phyloP scores from a whole-genome alignment of 2,113 vertebrate genomes.

The Myotis brandtii region DNA sequence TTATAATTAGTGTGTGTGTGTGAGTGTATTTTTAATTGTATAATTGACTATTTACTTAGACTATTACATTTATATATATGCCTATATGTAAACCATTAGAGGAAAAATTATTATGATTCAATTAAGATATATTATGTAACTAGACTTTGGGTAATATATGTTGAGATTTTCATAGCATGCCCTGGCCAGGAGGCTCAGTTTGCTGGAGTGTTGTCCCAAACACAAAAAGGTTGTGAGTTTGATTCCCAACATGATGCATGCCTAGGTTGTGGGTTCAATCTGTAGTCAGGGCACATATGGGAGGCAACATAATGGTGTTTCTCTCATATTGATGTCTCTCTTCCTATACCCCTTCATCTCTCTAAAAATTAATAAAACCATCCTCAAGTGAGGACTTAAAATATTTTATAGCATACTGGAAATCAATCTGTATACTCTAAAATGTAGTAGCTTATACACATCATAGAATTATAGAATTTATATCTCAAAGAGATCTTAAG shows the following conservation, averaged over 20 bases:
- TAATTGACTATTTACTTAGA: neutral
- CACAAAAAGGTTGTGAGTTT: neutral
- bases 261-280: neutral
- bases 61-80: neutral
- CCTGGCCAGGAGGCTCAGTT: neutral
- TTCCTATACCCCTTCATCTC: neutral
- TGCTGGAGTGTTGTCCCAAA: neutral
- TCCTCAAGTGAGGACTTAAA: neutral
- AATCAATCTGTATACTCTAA: neutral
- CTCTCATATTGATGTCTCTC: neutral
- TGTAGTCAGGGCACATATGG: neutral
- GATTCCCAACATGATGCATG: neutral
- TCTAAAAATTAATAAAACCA: neutral
- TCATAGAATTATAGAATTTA: neutral
- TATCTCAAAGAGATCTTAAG: neutral
- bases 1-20: neutral
- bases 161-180: neutral
- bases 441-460: neutral
- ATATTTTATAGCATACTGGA: neutral
- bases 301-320: neutral
- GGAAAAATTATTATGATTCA: neutral
- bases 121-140: neutral
- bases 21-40: neutral
- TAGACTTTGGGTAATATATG: neutral
- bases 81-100: neutral